Evolutionary conservation across 1,140 invertebrate species (phyloP).

Genomic region (Caenorhabditis inopinata): DNA sequence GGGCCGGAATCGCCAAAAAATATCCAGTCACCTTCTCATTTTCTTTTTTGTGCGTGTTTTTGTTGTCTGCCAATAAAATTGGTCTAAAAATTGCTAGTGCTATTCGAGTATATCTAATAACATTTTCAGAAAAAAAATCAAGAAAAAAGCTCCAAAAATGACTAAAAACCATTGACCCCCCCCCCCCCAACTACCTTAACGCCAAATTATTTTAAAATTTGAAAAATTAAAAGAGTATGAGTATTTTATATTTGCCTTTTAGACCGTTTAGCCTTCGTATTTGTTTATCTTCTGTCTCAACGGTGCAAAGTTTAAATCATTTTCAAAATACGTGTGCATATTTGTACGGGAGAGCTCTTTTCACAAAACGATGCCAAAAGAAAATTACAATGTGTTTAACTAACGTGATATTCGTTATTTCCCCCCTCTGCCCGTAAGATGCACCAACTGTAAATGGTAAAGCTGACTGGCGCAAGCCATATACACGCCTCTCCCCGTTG

Average conservation of each 20-base stretch:
- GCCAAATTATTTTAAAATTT: too few species aligned
- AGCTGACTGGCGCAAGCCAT: background rate
- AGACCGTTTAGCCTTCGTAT: slow-evolving; percentile 12
- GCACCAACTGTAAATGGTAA: background rate
- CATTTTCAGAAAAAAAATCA: too few species aligned
- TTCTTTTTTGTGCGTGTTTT: too few species aligned
- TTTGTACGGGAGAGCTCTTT: background rate
- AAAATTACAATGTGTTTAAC: slow-evolving; percentile 11
- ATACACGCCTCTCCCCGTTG: background rate
- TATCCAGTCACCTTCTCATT: too few species aligned
- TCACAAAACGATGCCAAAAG: background rate
- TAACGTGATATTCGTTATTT: background rate
- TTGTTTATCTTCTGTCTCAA: background rate
- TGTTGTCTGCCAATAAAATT: too few species aligned
- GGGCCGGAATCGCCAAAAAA: too few species aligned
- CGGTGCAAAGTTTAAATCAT: slow-evolving; percentile 11
- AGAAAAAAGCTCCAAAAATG: too few species aligned
- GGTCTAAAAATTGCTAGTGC: too few species aligned
- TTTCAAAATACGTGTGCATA: slow-evolving; percentile 5
- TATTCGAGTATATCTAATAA: too few species aligned
- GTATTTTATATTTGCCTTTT: background rate
- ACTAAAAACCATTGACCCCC: too few species aligned
- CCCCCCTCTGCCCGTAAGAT: background rate
- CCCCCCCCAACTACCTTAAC: too few species aligned
- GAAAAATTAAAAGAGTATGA: too few species aligned